phyloP scores from a whole-genome alignment of 2,797 vertebrate species.

The Poeciliopsis paucimaculata region DNA sequence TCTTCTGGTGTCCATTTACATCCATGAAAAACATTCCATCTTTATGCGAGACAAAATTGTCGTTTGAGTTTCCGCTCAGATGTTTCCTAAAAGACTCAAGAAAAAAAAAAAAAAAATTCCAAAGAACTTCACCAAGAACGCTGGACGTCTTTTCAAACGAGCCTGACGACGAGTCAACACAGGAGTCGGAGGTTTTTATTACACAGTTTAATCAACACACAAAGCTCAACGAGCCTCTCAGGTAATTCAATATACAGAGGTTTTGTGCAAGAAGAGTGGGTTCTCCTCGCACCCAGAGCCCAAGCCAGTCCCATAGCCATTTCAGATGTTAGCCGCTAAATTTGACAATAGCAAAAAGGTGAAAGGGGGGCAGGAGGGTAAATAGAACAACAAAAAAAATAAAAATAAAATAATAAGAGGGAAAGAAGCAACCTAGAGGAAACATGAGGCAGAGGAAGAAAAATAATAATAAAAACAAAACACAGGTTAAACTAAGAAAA shows the following conservation, averaged over 20 bases:
- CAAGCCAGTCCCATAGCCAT: slow-evolving; percentile 92
- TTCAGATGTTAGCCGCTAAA: slow-evolving; percentile 96
- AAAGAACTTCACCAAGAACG: neutral
- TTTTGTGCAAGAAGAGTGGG: slow-evolving; percentile 93
- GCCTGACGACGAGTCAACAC: slow-evolving; percentile 59
- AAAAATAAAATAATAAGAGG: slow-evolving; percentile 1
- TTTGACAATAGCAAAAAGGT: slow-evolving; percentile 89
- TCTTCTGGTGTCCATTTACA: neutral
- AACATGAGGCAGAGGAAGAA: slow-evolving; percentile 75
- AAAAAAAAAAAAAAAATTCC: neutral
- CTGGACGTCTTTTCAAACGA: slow-evolving; percentile 4
- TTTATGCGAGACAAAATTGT: neutral
- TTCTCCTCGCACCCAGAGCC: slow-evolving; percentile 96
- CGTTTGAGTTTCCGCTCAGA: neutral
- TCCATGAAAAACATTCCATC: neutral
- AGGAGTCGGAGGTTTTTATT: slow-evolving; percentile 88
- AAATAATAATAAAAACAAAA: slow-evolving; percentile 70
- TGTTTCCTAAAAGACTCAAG: neutral
- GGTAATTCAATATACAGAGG: slow-evolving; percentile 99
- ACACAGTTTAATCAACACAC: slow-evolving; percentile 99
- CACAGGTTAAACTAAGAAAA: slow-evolving; percentile 85
- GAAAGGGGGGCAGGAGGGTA: slow-evolving; percentile 24
- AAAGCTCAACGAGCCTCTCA: slow-evolving; percentile 98
- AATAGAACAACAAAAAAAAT: neutral
- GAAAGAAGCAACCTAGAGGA: slow-evolving; percentile 85